Evolutionary conservation across 2,113 vertebrate species (phyloP), one percentile per base, ranked within the genome.

Genomic region (Uria aalge): DNA sequence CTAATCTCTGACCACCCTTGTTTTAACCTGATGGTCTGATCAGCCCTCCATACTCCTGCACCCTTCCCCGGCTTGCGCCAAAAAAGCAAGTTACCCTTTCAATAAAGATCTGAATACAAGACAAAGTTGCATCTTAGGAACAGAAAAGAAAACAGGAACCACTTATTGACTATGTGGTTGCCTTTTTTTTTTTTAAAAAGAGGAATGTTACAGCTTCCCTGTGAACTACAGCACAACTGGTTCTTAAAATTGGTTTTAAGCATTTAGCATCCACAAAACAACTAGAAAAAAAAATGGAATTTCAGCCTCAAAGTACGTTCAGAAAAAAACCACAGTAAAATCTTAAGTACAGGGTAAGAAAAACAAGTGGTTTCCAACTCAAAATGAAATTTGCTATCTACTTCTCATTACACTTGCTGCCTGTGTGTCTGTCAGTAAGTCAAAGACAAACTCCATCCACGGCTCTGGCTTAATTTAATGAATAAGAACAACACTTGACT

Each of bases 61-160:
- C 22, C 48, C 71, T 67, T 78, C 14, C 21, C 22, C 19, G 5
- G 5, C 40, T 56, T 17, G 12, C 0, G 0, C 3, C 0, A 4
- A 23, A 56, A 82, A 77, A 48, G 6, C 19, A 32, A 73, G 30
- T 41, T 41, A 32, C 19, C 48, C 6, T 79, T 67, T 17, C 13
- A 66, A 17, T 30, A 8, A 45, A 45, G 16, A 48, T 83, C 34
- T 84, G 50, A 22, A 22, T 20, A 64, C 23, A 76, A 19, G 43
- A 47, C 15, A 59, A 74, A 67, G 8, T 24, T 85, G 20, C 17
- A 92, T 85, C 48, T 59, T 62, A 32, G 68, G 74, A 85, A 75
- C 21, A 90, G n/a, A 67, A 85, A 32, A 11, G 18, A 13, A 48
- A 92, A 84, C 16, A 71, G 26, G 26, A 88, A 73, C 18, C 27